Evolutionary conservation across 2,113 vertebrate species (phyloP), one percentile per base, ranked within the genome.

Genomic region (Archocentrus centrarchus): DNA sequence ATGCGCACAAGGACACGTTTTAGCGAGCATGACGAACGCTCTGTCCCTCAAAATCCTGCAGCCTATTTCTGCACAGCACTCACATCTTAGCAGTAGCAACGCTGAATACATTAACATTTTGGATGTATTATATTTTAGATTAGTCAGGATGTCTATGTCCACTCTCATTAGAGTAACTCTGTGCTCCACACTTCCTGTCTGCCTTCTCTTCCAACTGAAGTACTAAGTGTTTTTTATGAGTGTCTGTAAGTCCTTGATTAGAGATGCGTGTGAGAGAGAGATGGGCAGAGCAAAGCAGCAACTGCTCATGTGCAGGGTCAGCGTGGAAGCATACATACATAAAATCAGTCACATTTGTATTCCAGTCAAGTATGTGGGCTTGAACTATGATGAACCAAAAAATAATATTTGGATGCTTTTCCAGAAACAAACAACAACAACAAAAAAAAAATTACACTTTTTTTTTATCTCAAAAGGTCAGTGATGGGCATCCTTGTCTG

Each of bases 71-170:
- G 59, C 75, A 79, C 59, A 7, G 22, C 66, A 27, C 63, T 78
- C 62, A 57, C 81, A 82, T 59, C 59, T 79, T 11, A 18, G 80
- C 81, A 18, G 68, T 78, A 79, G 60, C 62, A 27, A 64, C 10
- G 4, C 88, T 84, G 89, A 93, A 93, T 93, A 85, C 82, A 91
- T 94, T 92, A 92, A 90, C 92, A 91, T 94, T 92, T 92, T 80
- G 58, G 59, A 88, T 87, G 77, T 80, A 80, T 92, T 90, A 79
- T 86, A 83, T 85, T 93, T 91, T 77, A 85, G 62, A 88, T 91
- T 89, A 88, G 80, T 86, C 87, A 68, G 82, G 63, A 88, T 86
- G 84, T 88, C 20, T 87, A 41, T 70, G 83, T 90, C 89, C 32
- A 3, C 44, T 87, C 84, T 92, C 83, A 90, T 94, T 88, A 88